Evolutionary conservation across 1,140 invertebrate genomes (phyloP).

Genomic region (Leptopilina clavipes): DNA sequence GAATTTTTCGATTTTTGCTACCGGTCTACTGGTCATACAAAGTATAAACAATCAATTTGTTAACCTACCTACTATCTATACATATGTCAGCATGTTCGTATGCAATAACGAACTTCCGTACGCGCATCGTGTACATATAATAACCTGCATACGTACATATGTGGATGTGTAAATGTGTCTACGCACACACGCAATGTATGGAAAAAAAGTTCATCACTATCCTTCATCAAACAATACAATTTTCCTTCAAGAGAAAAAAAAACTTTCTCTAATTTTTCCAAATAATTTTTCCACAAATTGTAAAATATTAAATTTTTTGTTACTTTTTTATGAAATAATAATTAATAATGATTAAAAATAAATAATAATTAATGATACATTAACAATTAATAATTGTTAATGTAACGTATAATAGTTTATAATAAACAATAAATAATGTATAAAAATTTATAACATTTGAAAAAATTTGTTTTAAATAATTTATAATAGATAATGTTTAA

Average conservation of each 20-base stretch:
- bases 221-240: background rate
- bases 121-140: constrained; percentile 52
- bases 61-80: constrained; percentile 74
- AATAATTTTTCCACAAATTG: no score
- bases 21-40: constrained; percentile 67
- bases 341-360: no score
- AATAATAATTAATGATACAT: no score
- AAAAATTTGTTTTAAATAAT: no score
- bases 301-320: no score
- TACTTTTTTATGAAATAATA: no score
- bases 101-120: constrained; percentile 65
- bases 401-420: no score
- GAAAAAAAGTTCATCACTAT: constrained; percentile 28
- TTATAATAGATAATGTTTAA: no score
- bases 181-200: constrained; percentile 51
- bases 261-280: background rate
- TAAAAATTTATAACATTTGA: no score
- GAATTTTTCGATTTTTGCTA: constrained; percentile 64
- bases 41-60: constrained; percentile 75
- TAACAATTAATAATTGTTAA: no score
- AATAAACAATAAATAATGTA: no score
- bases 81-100: constrained; percentile 71
- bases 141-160: constrained; percentile 63
- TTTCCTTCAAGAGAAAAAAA: background rate
- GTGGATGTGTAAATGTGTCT: constrained; percentile 57